A percentile compares a stretch with the other conserved stretches of the same genome.
These are phyloP conservation scores for Leptopilina myrica DNA, from an alignment of 2,888 invertebrate genomes.

Conservation along the genomic window DNA sequence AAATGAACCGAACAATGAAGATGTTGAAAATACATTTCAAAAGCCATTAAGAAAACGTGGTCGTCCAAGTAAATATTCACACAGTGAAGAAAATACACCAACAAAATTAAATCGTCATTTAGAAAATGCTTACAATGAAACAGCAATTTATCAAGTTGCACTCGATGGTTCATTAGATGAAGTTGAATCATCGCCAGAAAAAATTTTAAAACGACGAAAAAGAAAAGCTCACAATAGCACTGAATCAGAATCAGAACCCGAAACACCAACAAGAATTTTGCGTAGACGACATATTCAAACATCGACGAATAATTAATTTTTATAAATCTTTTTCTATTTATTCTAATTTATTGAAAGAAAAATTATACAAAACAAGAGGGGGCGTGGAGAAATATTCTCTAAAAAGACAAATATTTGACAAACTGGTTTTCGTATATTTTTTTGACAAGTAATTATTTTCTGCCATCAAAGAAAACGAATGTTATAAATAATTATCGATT, in stretches of 20 bases:
- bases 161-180: slow-evolving; percentile 18
- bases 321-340: not conserved
- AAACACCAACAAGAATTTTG: slow-evolving; percentile 24
- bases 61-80: slow-evolving; percentile 17
- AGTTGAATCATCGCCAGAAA: slow-evolving; percentile 21
- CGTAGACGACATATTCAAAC: not conserved
- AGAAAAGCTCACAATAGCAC: not conserved
- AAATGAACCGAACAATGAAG: not conserved
- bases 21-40: not conserved
- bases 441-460: no score
- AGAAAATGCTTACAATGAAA: slow-evolving; percentile 11
- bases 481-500: no score
- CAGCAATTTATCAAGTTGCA: slow-evolving; percentile 21
- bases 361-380: no score
- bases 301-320: not conserved
- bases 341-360: not conserved
- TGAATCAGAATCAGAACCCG: not conserved
- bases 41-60: slow-evolving; percentile 20
- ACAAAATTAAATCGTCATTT: not conserved
- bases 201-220: slow-evolving; percentile 28
- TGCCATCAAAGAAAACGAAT: no score
- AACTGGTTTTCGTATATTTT: no score
- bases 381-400: no score
- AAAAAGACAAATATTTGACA: no score
- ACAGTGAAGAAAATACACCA: not conserved